phyloP scores from a whole-genome alignment of 2,797 vertebrate genomes.

The Phoebastria nigripes region DNA sequence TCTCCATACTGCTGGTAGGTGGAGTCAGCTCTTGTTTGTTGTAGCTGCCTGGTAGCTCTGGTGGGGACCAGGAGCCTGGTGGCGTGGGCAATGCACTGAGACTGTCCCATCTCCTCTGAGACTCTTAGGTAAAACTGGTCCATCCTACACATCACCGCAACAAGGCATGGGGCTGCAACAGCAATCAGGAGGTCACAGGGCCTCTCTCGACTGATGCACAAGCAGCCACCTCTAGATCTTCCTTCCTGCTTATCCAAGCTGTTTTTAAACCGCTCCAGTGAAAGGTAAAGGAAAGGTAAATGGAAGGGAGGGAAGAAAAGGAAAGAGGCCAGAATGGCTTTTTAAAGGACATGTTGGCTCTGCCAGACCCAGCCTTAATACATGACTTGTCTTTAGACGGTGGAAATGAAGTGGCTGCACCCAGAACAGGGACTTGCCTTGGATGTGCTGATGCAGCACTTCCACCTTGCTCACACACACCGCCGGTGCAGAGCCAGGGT shows the following conservation, averaged over 20 bases:
- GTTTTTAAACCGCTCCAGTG: not conserved
- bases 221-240: not conserved
- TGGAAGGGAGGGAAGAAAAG: not conserved
- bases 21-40: conserved; percentile 47
- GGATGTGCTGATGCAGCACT: not conserved
- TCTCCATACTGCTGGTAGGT: conserved; percentile 55
- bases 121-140: not conserved
- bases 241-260: not conserved
- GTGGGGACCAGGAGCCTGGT: not conserved
- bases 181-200: not conserved
- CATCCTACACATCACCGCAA: not conserved
- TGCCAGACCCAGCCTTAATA: not conserved
- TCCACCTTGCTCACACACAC: not conserved
- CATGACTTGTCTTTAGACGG: not conserved
- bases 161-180: not conserved
- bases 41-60: not conserved
- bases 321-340: not conserved
- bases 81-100: rapidly evolving
- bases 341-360: not conserved
- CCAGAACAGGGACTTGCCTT: not conserved
- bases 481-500: rapidly evolving
- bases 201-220: not conserved
- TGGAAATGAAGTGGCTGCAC: not conserved
- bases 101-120: not conserved
- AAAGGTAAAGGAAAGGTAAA: not conserved